Percentiles rank a stretch among this genome's conserved stretches.
Evolutionary conservation across 2,113 vertebrate genomes (phyloP).

Genomic region (Lycaon pictus): DNA sequence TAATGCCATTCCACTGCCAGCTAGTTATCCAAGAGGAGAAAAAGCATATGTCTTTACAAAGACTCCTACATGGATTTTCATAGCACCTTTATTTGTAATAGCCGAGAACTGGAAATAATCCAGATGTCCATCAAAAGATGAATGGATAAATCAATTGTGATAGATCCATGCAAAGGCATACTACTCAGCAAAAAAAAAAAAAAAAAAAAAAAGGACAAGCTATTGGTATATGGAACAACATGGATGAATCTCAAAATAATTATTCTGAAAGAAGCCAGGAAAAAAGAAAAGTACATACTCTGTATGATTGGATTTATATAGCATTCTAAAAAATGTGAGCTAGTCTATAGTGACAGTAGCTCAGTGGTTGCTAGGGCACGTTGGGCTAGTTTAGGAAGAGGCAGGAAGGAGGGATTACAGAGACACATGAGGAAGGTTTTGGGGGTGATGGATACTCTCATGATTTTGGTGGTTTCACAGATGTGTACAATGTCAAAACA

Average conservation of each 20-base stretch:
- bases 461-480: constrained; percentile 12
- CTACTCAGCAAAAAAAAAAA: neutral
- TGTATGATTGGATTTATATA: neutral
- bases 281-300: neutral
- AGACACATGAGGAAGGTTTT: neutral
- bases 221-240: neutral
- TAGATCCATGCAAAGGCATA: neutral
- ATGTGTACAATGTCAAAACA: neutral
- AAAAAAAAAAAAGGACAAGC: constrained; percentile 31
- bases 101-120: neutral
- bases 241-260: constrained; percentile 23
- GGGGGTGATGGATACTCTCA: neutral
- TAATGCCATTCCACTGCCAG: neutral
- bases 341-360: neutral
- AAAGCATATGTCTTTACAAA: neutral
- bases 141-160: constrained; percentile 38
- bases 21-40: neutral
- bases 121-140: neutral
- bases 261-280: neutral
- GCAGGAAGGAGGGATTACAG: neutral
- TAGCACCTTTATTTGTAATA: neutral
- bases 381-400: neutral
- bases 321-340: constrained; percentile 44
- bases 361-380: neutral
- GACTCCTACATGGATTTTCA: neutral